Evolutionary conservation across 2,888 invertebrate species (phyloP), one percentile per base, ranked within the genome.

Genomic region (Pristionchus japonicus): DNA sequence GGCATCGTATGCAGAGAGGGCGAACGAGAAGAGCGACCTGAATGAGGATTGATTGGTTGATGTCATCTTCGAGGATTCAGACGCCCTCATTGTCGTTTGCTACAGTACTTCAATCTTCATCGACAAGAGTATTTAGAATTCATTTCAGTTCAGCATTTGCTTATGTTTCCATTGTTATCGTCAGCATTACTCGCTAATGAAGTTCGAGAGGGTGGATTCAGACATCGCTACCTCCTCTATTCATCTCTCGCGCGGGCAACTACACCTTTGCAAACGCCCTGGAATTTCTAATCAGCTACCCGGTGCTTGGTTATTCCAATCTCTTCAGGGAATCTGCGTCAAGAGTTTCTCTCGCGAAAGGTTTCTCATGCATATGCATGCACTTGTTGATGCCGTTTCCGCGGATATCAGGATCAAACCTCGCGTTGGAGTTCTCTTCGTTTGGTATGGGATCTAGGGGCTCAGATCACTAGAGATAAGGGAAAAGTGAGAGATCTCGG

Each of bases 1-100:
- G 89, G 98, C 97, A 95, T 99, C 99, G 93, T 98, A 97, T 4
- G 97, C 97, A 31, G 97, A 97, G 86, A 99, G 95, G 3, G 98
- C 98, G 95, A 98, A 98, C 89, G 98, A 97, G 90, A 99, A 96
- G 74, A 99, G 95, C 49, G 98, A 97, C 89, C 90, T 90, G 88
- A 0, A 89, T 74, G 15, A 0, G 13, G 43, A 47, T 23, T 37
- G 70, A 74, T 11, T 1, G 43, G 27, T 23, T 37, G 70, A 74
- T 11, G 9, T 40, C 40, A 67, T 67, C 11, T 2, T 34, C 27
- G 61, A 31, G 7, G 64, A 70, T 70, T 70, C 70, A 23, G 70
- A 70, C 37, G 37, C 7, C 37, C 1, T 70, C 70, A 34, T 9
- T 13, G 67, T 34, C 15, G 67, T n/a, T n/a, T n/a, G n/a, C n/a